Conservation (phyloP, 2,797 vertebrate species). For the Acropternis orthonyx region DNA sequence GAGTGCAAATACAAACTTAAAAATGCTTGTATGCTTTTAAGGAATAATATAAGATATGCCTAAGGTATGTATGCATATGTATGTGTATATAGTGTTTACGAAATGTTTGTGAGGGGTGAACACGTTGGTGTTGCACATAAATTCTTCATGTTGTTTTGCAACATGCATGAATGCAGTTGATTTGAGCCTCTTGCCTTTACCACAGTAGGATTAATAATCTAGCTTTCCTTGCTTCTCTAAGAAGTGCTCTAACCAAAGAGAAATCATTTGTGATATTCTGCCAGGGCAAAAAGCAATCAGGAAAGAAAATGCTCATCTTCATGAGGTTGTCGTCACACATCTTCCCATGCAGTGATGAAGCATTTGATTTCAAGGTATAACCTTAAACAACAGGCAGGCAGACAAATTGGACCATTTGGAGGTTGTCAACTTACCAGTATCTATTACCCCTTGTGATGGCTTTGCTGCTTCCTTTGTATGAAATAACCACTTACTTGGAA, state of each 20-base stretch:
- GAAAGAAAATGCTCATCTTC: background rate
- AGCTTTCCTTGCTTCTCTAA: background rate
- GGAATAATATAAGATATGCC: background rate
- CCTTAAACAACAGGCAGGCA: background rate
- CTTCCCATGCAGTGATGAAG: background rate
- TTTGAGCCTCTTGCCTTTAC: background rate
- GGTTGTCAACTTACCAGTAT: rapidly evolving
- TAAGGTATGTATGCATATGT: background rate
- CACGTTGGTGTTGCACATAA: background rate
- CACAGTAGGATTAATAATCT: background rate
- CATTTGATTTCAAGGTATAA: background rate
- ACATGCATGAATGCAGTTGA: background rate
- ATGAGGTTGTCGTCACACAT: rapidly evolving
- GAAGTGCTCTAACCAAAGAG: background rate
- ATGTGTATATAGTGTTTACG: background rate
- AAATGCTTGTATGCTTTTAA: background rate
- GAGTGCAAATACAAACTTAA: background rate
- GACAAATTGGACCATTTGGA: background rate
- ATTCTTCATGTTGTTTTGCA: background rate
- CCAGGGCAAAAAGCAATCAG: background rate
- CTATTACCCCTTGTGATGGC: background rate
- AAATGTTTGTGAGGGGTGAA: background rate
- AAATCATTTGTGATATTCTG: background rate
- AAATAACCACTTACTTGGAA: background rate
- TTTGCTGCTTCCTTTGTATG: background rate